phyloP scores from a whole-genome alignment of 2,888 invertebrate genomes.

The Ormyrus pomaceus region DNA sequence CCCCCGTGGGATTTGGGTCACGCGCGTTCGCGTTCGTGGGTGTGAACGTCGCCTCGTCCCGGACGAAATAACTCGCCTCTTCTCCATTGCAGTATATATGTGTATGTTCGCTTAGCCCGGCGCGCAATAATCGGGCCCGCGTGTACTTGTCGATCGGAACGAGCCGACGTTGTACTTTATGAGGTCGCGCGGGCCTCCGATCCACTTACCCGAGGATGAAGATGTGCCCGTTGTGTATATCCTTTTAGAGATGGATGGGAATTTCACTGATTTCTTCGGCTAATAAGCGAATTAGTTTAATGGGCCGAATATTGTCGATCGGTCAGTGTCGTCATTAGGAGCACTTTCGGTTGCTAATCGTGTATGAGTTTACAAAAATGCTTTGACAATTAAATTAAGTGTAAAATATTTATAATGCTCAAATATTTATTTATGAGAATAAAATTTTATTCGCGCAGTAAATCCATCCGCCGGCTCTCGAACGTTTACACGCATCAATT shows the following conservation, averaged over 20 bases:
- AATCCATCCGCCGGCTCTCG: no score
- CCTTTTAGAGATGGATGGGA: not conserved
- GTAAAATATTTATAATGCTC: no score
- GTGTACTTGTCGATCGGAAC: conserved; percentile 20
- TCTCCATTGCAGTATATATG: not conserved
- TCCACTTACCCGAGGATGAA: conserved; percentile 4
- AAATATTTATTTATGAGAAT: no score
- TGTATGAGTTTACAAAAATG: no score
- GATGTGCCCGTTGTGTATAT: not conserved
- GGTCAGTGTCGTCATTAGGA: no score
- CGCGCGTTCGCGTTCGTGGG: conserved; percentile 59
- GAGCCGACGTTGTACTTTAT: not conserved
- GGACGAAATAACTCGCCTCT: not conserved
- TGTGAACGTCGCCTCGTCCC: conserved; percentile 57
- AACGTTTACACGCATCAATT: no score
- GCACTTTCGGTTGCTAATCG: no score
- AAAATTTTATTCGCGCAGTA: no score
- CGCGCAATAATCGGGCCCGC: not conserved
- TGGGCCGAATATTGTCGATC: no score
- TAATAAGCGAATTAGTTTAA: not conserved
- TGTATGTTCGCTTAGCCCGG: no score
- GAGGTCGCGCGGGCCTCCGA: no score
- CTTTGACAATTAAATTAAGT: no score
- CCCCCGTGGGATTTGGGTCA: conserved; percentile 70
- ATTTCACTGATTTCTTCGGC: not conserved